These are phyloP conservation scores for Murina feae DNA, from an alignment of 2,113 vertebrate species.

Conservation along the genomic window DNA sequence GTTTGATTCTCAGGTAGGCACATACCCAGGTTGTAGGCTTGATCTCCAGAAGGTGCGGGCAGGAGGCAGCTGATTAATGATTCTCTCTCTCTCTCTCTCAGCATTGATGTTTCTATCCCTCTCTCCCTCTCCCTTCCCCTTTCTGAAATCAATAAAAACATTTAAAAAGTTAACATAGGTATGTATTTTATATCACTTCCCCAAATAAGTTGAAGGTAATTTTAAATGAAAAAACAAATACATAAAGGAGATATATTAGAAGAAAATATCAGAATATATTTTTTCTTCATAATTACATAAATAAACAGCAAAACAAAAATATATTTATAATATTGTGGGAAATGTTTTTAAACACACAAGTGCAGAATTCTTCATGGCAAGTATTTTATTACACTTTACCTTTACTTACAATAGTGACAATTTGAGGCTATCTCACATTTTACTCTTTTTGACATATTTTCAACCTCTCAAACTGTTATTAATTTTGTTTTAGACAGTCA, in stretches of 20 bases:
- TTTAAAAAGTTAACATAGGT: neutral
- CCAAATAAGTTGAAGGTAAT: neutral
- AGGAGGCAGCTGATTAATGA: too few relatives aligned
- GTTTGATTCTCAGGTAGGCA: too few relatives aligned
- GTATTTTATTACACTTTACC: neutral
- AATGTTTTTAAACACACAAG: neutral
- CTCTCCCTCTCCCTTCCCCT: too few relatives aligned
- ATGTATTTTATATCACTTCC: neutral
- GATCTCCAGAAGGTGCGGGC: too few relatives aligned
- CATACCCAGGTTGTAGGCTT: too few relatives aligned
- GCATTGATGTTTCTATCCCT: too few relatives aligned
- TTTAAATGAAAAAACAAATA: slow-evolving; percentile 2
- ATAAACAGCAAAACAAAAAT: neutral
- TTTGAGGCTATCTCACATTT: neutral
- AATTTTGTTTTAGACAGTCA: neutral
- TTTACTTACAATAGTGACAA: neutral
- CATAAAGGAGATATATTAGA: neutral
- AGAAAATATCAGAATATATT: neutral
- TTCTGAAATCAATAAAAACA: too few relatives aligned
- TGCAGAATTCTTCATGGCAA: neutral
- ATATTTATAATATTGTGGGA: neutral
- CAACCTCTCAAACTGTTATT: neutral
- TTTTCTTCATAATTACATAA: neutral
- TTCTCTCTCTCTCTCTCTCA: too few relatives aligned
- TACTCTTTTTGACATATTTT: neutral